Conservation (phyloP, 2,113 vertebrate genomes). For the Lycaon pictus region DNA sequence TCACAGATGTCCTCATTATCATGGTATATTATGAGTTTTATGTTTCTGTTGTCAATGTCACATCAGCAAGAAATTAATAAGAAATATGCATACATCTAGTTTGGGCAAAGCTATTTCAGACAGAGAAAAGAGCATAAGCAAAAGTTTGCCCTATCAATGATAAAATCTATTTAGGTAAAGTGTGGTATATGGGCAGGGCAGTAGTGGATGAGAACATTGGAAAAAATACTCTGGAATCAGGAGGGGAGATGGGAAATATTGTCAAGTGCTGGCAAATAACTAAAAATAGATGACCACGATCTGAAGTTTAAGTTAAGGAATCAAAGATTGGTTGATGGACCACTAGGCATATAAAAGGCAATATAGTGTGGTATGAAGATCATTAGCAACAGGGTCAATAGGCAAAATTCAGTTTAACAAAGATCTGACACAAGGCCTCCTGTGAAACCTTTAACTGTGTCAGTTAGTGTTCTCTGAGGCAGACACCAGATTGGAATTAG, state of each 20-base stretch:
- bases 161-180: background rate
- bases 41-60: background rate
- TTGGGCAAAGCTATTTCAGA: background rate
- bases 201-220: background rate
- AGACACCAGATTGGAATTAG: background rate
- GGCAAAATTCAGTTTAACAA: background rate
- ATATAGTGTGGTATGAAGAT: background rate
- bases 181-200: background rate
- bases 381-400: background rate
- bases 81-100: background rate
- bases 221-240: background rate
- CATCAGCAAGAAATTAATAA: slow-evolving; percentile 13
- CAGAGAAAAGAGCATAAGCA: background rate
- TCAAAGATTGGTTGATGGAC: background rate
- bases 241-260: background rate
- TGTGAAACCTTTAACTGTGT: background rate
- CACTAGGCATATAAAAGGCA: background rate
- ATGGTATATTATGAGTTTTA: background rate
- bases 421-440: background rate
- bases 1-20: background rate
- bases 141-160: background rate
- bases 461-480: background rate
- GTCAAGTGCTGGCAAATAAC: background rate
- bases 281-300: background rate
- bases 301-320: background rate